Evolutionary conservation across 2,888 invertebrate species (phyloP), one percentile per base, ranked within the genome.

Genomic region (Athetis lepigone): DNA sequence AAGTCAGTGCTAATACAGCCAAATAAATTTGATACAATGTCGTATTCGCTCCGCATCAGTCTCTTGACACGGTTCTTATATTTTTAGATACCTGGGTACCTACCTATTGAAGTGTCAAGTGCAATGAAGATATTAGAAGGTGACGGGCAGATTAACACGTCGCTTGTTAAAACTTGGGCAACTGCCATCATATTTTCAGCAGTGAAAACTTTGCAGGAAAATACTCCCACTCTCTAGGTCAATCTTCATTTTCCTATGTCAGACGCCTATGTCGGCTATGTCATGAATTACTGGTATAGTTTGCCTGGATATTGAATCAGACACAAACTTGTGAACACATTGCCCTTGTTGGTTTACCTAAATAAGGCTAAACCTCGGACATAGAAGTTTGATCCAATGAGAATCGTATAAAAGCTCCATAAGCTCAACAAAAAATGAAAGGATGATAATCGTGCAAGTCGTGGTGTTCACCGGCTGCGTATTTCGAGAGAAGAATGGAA

Each of bases 401-500:
- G 25, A 42, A 45, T n/a, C 18, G 16, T 57, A 40, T 46, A 64
- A 52, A 49, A 50, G 25, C 37, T 40, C n/a, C 4, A 1, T 37
- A 37, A 36, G 42, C 39, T 43, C 25, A 33, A 36, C 16, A 69
- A 62, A 65, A 52, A 51, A 51, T 25, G 1, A 37, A 55, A 49
- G 52, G 18, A 66, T 51, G 37, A 55, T 64, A 62, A 72, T 75
- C 78, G 47, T 69, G 64, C 61, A 40, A 64, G 52, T 70, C 66
- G 66, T 72, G 68, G 58, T 64, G 61, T 63, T 70, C 68, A 68
- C 49, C 47, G 68, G 59, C 62, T 65, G 60, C 46, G 70, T 58
- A 77, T 75, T 43, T 36, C 45, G 46, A 67, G 64, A 66, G 71
- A 76, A 80, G 66, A 80, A 81, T 85, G 83, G 84, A 63, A 84